Base-by-base conservation (phyloP, 2,888 invertebrate genomes). In the Callinectes sapidus region DNA sequence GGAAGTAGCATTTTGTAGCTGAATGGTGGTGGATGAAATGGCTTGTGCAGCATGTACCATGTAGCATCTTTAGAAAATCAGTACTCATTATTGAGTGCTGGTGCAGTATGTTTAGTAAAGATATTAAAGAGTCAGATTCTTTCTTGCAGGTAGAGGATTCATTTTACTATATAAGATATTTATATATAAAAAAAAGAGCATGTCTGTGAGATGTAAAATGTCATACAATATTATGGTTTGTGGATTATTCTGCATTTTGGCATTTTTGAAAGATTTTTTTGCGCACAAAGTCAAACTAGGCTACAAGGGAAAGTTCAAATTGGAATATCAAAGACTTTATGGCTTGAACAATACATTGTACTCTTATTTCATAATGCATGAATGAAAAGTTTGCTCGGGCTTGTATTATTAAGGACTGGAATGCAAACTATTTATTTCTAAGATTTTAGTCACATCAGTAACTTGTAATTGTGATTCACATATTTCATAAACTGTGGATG, bases 31-130 rank as follows among this genome's bases (percentile, higher is more conserved):
- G 90, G 77, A 42, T 71, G 90, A 14, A 32, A 54, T 85, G 54
- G 48, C 71, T 66, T 90, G 5, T 81, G n/a, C 32, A 90, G 81
- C 90, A 90, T 90, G 90, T 81, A 90, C 13, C 85, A 10, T n/a
- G 13, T 55, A 28, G 48, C 23, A 8, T 39, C 23, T 81, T 54
- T 32, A 23, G 16, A 61, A 23, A 8, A 35, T 35, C 66, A 18
- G 5, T 32, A 55, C 61, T 89, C 23, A 35, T 28, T 88, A 5
- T 55, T 16, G 32, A 13, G 6, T 88, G 18, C 35, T 81, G 81
- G 81, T 14, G 10, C 13, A 81, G 81, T 77, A 14, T 35, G 35
- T 32, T 35, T 81, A 16, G 32, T 81, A 35, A 81, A 32, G 32
- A 35, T 32, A 14, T 16, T 81, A 6, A 61, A 61, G 2, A 39